Conservation (phyloP, 2,888 invertebrate genomes). For the Chesias legatella region DNA sequence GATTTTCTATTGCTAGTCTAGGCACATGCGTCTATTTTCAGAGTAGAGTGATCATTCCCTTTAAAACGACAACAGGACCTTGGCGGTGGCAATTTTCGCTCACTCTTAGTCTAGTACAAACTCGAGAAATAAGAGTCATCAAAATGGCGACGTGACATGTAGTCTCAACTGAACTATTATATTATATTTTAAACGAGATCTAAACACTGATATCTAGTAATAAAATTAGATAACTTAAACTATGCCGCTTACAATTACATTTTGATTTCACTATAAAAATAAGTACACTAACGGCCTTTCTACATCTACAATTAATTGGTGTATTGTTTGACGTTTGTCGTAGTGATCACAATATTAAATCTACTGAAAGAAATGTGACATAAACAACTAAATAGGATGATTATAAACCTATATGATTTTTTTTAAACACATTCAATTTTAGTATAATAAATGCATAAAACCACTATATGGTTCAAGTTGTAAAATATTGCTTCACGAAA, state of each 20-base stretch:
- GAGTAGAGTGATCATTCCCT: neutral
- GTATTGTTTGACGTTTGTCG: too few species aligned
- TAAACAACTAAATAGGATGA: too few species aligned
- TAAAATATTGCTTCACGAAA: too few species aligned
- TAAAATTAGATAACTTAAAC: constrained; percentile 14
- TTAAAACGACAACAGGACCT: neutral
- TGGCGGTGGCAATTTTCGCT: too few species aligned
- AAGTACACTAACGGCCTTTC: constrained; percentile 11
- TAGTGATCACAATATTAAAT: neutral
- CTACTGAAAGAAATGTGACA: neutral
- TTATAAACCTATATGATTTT: too few species aligned
- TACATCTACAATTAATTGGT: constrained; percentile 7
- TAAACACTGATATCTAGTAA: constrained; percentile 5
- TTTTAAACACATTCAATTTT: too few species aligned
- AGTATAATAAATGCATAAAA: constrained; percentile 4
- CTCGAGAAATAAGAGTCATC: neutral
- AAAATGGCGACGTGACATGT: too few species aligned
- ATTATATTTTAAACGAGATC: constrained; percentile 28
- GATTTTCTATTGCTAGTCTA: neutral
- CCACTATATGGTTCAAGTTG: neutral
- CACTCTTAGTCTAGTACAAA: too few species aligned
- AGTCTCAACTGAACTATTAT: neutral
- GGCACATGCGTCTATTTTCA: constrained; percentile 3
- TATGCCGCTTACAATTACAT: constrained; percentile 22
- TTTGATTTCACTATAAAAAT: constrained; percentile 23